Conservation (phyloP, 2,888 invertebrate genomes). For the Protodeltote pygarga region DNA sequence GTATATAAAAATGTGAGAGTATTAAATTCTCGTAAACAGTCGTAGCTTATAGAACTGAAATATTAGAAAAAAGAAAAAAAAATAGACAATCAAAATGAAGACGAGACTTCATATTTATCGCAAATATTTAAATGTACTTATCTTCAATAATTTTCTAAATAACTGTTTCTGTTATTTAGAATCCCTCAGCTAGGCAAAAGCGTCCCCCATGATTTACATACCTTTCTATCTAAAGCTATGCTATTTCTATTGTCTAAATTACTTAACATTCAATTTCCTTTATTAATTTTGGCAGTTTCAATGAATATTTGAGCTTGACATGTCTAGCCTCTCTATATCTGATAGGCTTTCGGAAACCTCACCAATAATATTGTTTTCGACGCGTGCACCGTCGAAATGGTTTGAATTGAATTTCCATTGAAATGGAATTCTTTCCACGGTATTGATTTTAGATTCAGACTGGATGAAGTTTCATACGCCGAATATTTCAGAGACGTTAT, state of each 20-base stretch:
- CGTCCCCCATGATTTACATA: no score
- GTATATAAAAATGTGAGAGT: no score
- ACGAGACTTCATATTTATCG: no score
- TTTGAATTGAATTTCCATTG: constrained; percentile 57
- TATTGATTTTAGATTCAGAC: constrained; percentile 52
- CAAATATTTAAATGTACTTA: no score
- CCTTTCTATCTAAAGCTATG: no score
- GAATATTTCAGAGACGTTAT: constrained; percentile 34
- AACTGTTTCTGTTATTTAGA: no score
- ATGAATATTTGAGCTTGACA: constrained; percentile 31
- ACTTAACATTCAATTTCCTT: constrained; percentile 1
- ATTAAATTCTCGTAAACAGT: no score
- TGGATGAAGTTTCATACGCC: constrained; percentile 51
- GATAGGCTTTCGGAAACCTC: constrained; percentile 45
- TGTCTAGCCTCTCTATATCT: constrained; percentile 14
- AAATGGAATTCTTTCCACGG: constrained; percentile 55
- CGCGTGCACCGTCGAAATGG: constrained; percentile 47
- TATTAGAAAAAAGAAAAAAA: no score
- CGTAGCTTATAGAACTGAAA: no score
- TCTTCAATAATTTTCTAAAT: no score
- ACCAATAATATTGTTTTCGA: constrained; percentile 54
- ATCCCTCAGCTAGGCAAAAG: no score
- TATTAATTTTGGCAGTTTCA: constrained; percentile 1
- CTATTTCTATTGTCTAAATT: not conserved
- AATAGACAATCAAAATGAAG: no score